Base-by-base conservation (phyloP, 2,888 invertebrate species). In the Schrankia costaestrigalis region DNA sequence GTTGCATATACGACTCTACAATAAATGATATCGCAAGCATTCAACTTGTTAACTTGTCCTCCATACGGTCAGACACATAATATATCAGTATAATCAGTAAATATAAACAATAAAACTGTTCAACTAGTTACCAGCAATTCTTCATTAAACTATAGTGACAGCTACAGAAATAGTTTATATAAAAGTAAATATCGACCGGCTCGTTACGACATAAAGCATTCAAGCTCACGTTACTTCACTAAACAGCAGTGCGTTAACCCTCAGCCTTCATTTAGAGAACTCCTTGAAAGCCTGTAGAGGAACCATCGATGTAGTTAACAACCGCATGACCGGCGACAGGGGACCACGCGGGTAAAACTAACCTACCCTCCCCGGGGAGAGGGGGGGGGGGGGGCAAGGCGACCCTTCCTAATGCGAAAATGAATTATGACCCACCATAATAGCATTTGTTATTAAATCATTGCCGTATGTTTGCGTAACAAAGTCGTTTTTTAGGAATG, bases 361-460 rank as follows among this genome's bases (percentile, higher is more conserved):
- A 11, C 24, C 26, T 21, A 10, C 29, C 48, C 43, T 33, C 41
- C 33, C 21, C 35, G 13, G 27, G n/a, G n/a, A n/a, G n/a, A n/a
- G n/a, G n/a, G n/a, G n/a, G n/a, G 19, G 10, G 17, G 8, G 11
- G 13, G 22, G 23, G 26, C 6, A 41, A 45, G 43, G 26, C 27
- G 41, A 36, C 45, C 49, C 53, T 38, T 41, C 59, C 64, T 71
- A 74, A 75, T 72, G 71, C 61, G 68, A 71, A 68, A 70, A 74
- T 74, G 72, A 75, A 68, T 71, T 70, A 73, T 71, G 68, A 62
- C 61, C 63, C 52, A 44, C 55, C 59, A 61, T 77, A 69, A 73
- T 65, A 66, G 58, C 58, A 50, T 46, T 60, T 54, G 69, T 72
- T 73, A 71, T 71, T 72, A 73, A 73, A 74, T 72, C 66, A 68